Base-by-base conservation (phyloP, 2,888 invertebrate genomes). In the Drosophila kanekoi region DNA sequence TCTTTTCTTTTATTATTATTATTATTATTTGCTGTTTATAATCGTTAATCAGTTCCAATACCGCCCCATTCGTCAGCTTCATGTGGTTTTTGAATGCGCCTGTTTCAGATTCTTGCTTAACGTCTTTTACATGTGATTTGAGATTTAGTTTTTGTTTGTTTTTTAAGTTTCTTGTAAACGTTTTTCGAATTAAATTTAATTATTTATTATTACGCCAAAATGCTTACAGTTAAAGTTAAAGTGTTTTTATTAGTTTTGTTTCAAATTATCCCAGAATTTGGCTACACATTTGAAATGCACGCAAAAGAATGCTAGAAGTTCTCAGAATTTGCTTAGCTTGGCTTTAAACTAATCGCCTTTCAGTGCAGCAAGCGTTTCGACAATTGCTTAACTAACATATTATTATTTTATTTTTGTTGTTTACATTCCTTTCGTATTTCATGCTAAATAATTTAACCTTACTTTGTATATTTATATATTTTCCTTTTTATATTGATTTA, bases 271-370 rank as follows among this genome's bases (percentile, higher is more conserved):
- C 40, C 64, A 76, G 67, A 82, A 87, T 66, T 73, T 68, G 77
- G 74, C 71, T 69, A 82, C 62, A 83, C 82, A 85, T 84, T 87
- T 87, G 52, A 80, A 84, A 84, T 87, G 88, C 80, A 74, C 67
- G 77, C 79, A 77, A 77, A 77, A 77, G 58, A 77, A 72, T 70
- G 75, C 76, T 65, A 70, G 33, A 75, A 70, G 73, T 49, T 61
- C 13, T 56, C 35, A 49, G 48, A 72, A 72, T 52, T 53, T 59
- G 49, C 59, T 70, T 68, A 77, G 84, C 84, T 70, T 77, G 58
- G 87, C 87, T 82, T 80, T 74, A 74, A 77, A 72, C 65, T 78
- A 76, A 68, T 73, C 68, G 68, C 71, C 74, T 74, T 66, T 77
- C 68, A 67, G 76, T 77, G 83, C 86, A 74, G 74, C n/a, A 74